phyloP scores from a whole-genome alignment of 2,113 vertebrate genomes.

The Lasiurus cinereus region DNA sequence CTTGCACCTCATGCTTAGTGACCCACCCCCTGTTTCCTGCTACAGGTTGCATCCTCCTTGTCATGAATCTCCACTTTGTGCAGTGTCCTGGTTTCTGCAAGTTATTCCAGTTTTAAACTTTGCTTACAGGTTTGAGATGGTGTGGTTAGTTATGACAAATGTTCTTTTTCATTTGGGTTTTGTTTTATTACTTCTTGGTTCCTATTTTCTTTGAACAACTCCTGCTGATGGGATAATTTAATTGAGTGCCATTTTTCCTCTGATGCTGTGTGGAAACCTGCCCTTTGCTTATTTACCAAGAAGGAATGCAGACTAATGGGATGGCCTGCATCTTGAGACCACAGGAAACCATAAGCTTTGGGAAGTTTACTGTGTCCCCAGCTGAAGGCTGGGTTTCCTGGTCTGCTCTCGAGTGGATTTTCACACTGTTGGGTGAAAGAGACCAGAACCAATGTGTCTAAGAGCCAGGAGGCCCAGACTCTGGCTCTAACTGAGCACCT shows the following conservation, averaged over 20 bases:
- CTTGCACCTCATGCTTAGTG: background rate
- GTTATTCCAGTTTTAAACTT: background rate
- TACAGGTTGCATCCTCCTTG: background rate
- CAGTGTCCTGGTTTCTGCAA: background rate
- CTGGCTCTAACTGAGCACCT: background rate
- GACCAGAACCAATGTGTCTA: background rate
- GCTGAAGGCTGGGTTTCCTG: background rate
- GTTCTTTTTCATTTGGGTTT: background rate
- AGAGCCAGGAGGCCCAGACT: background rate
- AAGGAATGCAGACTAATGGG: background rate
- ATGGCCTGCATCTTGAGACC: conserved; percentile 33
- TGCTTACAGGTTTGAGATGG: background rate
- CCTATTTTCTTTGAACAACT: background rate
- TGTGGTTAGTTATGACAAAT: background rate
- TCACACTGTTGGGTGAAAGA: background rate
- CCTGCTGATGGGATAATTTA: background rate
- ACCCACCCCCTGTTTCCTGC: background rate
- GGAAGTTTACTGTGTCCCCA: conserved; percentile 58
- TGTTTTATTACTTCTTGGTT: conserved; percentile 4
- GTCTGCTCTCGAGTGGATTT: background rate
- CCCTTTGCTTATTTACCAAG: background rate
- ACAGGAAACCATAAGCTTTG: conserved; percentile 69
- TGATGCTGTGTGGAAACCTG: background rate
- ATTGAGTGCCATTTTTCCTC: background rate
- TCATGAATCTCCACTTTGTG: background rate